Conservation (phyloP, 2,113 vertebrate species). For the Climacteris rufus region DNA sequence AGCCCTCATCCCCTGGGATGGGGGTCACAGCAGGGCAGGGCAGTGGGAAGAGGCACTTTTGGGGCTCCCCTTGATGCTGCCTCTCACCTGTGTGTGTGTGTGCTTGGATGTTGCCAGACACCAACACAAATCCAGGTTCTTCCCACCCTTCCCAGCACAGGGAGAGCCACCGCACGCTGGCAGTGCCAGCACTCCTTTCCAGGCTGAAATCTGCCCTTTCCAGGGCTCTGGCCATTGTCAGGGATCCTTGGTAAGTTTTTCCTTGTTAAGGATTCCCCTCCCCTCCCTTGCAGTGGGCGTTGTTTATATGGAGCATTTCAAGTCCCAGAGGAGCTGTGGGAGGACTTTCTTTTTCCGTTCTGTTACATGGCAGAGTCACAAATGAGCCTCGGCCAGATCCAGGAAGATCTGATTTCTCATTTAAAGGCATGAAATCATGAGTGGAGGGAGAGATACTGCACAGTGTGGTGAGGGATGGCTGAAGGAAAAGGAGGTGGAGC, state of each 20-base stretch:
- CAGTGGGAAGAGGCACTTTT: background rate
- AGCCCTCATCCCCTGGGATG: background rate
- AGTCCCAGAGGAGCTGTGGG: slow-evolving; percentile 66
- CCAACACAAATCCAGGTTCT: background rate
- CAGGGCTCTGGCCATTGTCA: slow-evolving; percentile 6
- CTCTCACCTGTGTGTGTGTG: background rate
- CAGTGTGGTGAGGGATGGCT: background rate
- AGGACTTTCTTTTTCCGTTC: slow-evolving; percentile 65
- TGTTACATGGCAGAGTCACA: slow-evolving; percentile 61
- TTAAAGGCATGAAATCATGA: slow-evolving; percentile 9
- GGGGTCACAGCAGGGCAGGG: background rate
- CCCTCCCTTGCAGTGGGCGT: slow-evolving; percentile 66
- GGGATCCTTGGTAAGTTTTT: slow-evolving; percentile 53
- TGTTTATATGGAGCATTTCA: slow-evolving; percentile 67
- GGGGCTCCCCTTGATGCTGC: background rate
- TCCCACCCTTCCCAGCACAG: background rate
- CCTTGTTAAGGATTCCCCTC: slow-evolving; percentile 58
- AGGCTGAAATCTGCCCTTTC: background rate
- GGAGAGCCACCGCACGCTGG: background rate
- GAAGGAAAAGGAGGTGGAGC: background rate
- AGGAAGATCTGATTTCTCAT: slow-evolving; percentile 46
- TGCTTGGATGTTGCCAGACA: background rate
- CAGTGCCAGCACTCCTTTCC: background rate
- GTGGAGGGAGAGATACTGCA: background rate
- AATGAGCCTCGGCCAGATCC: slow-evolving; percentile 53